Base-by-base conservation (phyloP, 92 coral and sea anemone genomes). In the Micromussa lordhowensis region DNA sequence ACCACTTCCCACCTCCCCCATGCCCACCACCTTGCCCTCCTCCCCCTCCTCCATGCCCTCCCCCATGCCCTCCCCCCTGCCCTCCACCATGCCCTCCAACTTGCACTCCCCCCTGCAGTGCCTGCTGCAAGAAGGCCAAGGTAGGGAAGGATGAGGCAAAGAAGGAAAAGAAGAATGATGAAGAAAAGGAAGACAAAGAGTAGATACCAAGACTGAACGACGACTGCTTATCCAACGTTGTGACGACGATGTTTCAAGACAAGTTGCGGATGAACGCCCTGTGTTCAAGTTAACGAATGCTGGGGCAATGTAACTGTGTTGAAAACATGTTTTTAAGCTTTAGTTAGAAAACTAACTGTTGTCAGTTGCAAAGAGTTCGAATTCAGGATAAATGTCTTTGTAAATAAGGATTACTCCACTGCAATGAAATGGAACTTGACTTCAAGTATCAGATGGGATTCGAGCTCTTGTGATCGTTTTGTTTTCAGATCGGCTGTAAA, bases 1-100 rank as follows among this genome's bases (percentile, higher is more conserved):
- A 89, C 64, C 94, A 91, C 93, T 91, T 86, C 89, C 96, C 98
- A 73, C 98, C 96, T 36, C 96, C 97, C n/a, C 97, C 96, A 35
- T 80, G 86, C 31, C 96, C 98, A 83, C 92, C 97, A 80, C 97
- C 93, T 32, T 90, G 94, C 77, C 90, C 94, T 2, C 95, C 96
- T 26, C 87, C 96, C 24, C 79, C 91, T 34, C 87, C 91, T 10
- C 66, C 91, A 36, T 84, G 91, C 77, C 53, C 94, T 2, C 95
- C 96, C 17, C 87, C 96, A 48, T 88, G 91, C 24, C 79, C 91
- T 34, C 87, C 91, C 10, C 66, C 91, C 68, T 84, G 91, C 77
- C 53, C 79, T 38, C 79, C 91, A 9, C 30, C 80, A 59, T 88
- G 91, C 77, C 81, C 81, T 26, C 54, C 86, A 40, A 64, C 94